Conservation (phyloP, 2,797 vertebrate species). For the Eurystomus glaucurus region DNA sequence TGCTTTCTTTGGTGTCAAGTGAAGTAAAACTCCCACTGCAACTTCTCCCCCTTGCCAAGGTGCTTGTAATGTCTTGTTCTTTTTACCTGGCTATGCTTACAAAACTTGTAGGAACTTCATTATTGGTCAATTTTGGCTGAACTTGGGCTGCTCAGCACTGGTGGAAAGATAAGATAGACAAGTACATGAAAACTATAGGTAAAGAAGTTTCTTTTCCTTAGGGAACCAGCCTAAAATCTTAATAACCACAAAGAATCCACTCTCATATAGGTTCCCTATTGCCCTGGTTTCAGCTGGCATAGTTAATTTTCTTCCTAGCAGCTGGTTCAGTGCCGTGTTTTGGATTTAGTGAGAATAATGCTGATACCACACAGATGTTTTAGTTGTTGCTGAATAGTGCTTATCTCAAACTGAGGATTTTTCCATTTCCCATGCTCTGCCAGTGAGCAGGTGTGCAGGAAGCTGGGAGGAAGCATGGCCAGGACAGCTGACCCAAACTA, state of each 20-base stretch:
- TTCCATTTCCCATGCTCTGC: background rate
- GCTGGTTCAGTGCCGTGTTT: background rate
- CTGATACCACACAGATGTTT: background rate
- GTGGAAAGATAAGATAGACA: background rate
- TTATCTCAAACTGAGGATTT: background rate
- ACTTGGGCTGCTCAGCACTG: background rate
- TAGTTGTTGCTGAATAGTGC: background rate
- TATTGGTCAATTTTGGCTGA: background rate
- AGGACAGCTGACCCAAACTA: background rate
- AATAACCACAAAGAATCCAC: background rate
- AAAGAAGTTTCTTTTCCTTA: background rate
- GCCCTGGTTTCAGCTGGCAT: background rate
- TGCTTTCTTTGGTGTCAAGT: background rate
- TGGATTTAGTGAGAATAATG: background rate
- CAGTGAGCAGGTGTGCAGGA: background rate
- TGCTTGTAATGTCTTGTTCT: rapidly evolving
- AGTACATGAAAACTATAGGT: background rate
- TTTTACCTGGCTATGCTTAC: background rate
- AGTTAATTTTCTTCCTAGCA: background rate
- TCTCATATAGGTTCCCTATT: rapidly evolving
- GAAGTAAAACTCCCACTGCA: background rate
- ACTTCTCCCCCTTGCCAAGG: background rate
- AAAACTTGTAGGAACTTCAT: background rate
- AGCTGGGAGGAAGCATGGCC: background rate
- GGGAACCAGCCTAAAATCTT: background rate